Evolutionary conservation across 2,113 vertebrate species (phyloP).

Genomic region (Albula goreensis): DNA sequence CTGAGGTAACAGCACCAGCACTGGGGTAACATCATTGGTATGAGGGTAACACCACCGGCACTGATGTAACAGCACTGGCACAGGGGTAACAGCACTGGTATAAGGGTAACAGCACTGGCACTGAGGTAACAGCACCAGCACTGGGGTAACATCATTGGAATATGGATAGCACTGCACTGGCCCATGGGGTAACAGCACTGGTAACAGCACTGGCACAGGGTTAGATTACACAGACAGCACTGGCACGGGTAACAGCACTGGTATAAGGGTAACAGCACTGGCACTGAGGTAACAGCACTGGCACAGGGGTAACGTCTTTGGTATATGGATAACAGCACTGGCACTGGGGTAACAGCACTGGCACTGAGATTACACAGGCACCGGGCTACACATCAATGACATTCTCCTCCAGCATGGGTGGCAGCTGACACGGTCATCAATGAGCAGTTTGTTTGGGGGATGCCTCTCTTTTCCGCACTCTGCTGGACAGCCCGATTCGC

Average conservation of each 20-base stretch:
- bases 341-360: neutral
- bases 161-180: too few species aligned
- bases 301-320: constrained; percentile 65
- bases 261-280: too few species aligned
- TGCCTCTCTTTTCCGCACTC: constrained; percentile 73
- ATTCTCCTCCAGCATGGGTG: constrained; percentile 58
- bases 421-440: too few species aligned
- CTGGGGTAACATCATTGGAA: too few species aligned
- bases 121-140: too few species aligned
- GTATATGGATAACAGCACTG: constrained; percentile 18
- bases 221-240: too few species aligned
- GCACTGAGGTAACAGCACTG: neutral
- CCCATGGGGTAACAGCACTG: neutral
- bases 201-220: neutral
- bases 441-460: constrained; percentile 80
- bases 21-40: too few species aligned
- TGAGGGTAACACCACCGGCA: too few species aligned
- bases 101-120: too few species aligned
- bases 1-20: neutral
- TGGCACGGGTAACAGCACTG: neutral
- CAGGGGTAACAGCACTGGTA: too few species aligned
- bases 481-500: constrained; percentile 72
- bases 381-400: constrained; percentile 68
- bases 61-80: too few species aligned
- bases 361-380: neutral